A percentile compares a stretch with the other conserved stretches of the same genome.
phyloP scores from a whole-genome alignment of 92 coral and sea anemone genomes.

The Metridium senile region DNA sequence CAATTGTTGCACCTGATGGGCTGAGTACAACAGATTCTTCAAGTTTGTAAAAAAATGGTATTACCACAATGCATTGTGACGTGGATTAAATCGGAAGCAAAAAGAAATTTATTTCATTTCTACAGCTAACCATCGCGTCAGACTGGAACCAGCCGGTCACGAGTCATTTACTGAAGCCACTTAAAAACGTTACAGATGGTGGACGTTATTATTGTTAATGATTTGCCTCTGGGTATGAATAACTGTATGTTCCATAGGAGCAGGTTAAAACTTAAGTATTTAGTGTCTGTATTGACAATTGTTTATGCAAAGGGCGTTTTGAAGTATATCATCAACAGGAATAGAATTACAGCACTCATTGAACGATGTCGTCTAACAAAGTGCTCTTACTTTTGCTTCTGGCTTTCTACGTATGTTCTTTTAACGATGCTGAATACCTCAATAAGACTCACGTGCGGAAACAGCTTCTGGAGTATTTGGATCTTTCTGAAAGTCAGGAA shows the following conservation, averaged over 20 bases:
- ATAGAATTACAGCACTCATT: too few species aligned
- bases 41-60: too few species aligned
- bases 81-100: too few species aligned
- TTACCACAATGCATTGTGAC: too few species aligned
- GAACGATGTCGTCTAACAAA: not conserved
- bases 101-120: too few species aligned
- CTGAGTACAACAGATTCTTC: too few species aligned
- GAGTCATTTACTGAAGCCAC: not conserved
- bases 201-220: not conserved
- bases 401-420: not conserved
- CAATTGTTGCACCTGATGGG: too few species aligned
- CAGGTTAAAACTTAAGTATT: not conserved
- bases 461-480: not conserved
- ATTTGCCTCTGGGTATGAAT: conserved; percentile 1
- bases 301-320: too few species aligned
- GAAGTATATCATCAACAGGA: too few species aligned
- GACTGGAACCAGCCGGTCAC: not conserved
- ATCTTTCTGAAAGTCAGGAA: not conserved
- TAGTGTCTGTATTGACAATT: not conserved
- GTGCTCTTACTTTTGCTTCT: not conserved
- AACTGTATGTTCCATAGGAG: not conserved
- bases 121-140: too few species aligned
- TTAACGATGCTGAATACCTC: not conserved
- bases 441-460: not conserved
- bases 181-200: not conserved